Percentiles rank a stretch among this genome's conserved stretches.
Evolutionary conservation across 2,113 vertebrate genomes (phyloP).

Genomic region (Elephantulus edwardii): DNA sequence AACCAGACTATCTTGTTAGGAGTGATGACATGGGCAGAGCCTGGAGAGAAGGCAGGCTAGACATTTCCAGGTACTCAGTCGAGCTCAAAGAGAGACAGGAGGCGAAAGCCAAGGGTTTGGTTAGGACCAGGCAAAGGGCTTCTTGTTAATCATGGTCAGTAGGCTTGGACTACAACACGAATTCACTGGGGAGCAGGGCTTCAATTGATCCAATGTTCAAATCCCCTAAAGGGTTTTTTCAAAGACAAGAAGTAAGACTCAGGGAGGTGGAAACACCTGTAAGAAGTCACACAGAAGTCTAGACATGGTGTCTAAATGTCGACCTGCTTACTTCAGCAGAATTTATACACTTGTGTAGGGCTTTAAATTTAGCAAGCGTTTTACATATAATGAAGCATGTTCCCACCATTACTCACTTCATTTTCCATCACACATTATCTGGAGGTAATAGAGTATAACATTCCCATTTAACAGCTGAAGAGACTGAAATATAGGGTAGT

Average conservation of each 20-base stretch:
- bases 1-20: neutral
- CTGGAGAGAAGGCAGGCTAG: neutral
- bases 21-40: neutral
- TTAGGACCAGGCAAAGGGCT: neutral
- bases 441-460: no score
- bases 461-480: neutral
- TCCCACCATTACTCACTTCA: no score
- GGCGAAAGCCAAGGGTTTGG: neutral
- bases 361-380: neutral
- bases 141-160: neutral
- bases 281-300: neutral
- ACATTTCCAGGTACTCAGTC: neutral
- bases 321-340: neutral
- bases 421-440: no score
- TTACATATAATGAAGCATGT: neutral
- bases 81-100: neutral
- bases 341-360: neutral
- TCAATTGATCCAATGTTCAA: neutral
- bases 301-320: neutral
- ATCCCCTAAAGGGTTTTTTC: neutral
- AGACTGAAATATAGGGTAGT: neutral
- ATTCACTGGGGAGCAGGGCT: neutral
- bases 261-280: neutral
- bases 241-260: slow-evolving; percentile 8
- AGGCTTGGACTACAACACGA: neutral